Base-by-base conservation (phyloP, 2,797 vertebrate species). In the Coregonus sp. region DNA sequence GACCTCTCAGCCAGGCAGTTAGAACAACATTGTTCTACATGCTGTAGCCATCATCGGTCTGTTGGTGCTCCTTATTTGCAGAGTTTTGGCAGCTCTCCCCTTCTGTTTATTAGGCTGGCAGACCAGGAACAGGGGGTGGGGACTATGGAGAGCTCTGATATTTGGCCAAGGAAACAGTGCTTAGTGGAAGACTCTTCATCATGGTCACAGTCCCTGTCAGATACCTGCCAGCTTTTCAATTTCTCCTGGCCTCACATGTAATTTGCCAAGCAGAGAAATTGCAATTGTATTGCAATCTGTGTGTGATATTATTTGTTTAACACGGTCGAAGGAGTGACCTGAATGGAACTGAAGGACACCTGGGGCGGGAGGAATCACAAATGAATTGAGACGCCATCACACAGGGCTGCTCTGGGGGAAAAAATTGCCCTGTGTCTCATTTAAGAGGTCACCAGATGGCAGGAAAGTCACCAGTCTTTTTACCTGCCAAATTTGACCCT, bases 161-260 rank as follows among this genome's bases (percentile, higher is more conserved):
- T 91, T 89, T 92, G 91, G 90, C 92, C 91, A 90, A 91, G 91
- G 89, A 89, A 88, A 86, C 86, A 76, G 85, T 79, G 86, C 89
- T 91, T 92, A 91, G 86, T 88, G 90, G 91, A 91, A 89, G 87
- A 93, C 88, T 91, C 89, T 92, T 91, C 87, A 92, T 93, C 92
- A 92, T 92, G 89, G 88, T 92, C 92, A 91, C 86, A 87, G 88
- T 89, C 89, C 89, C 88, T 91, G 92, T 92, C 92, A 92, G 92
- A 85, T 91, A 87, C 76, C 89, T 84, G 91, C 92, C 92, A 93
- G 89, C 80, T 86, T 92, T 93, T 92, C 90, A 91, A 92, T 93
- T 92, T 93, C 89, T 91, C 84, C 84, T 52, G 72, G 87, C 80
- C 84, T 86, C 86, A 76, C 77, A 11, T 87, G 89, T 88, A 92